These are phyloP conservation scores for Odontamblyopus lacepedii DNA, from an alignment of 2,797 vertebrate species.

Conservation along the genomic window DNA sequence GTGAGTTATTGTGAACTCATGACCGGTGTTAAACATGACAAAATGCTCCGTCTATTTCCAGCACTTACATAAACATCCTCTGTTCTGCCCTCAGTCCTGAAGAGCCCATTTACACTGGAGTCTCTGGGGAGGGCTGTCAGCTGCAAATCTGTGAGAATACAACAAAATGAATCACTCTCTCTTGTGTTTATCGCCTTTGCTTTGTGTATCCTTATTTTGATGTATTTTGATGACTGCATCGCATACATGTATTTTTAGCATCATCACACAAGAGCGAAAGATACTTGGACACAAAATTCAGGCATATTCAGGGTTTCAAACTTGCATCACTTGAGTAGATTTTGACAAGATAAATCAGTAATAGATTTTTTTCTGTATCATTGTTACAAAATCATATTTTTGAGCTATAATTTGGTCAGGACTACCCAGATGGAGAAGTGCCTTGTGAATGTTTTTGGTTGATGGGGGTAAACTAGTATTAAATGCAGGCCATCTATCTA, in stretches of 20 bases:
- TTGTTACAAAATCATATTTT: neutral
- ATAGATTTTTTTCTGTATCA: neutral
- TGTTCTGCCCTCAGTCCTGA: constrained; percentile 42
- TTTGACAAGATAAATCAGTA: neutral
- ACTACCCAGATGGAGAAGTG: neutral
- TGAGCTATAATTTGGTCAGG: neutral
- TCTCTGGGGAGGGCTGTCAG: constrained; percentile 39
- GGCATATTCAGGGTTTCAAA: no score
- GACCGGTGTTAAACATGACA: constrained; percentile 42
- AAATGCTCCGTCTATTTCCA: constrained; percentile 42
- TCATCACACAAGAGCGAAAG: no score
- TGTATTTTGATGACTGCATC: constrained; percentile 33
- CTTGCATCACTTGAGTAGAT: neutral
- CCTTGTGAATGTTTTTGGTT: neutral
- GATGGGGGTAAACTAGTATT: neutral
- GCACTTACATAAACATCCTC: constrained; percentile 56
- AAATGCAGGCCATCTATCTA: no score
- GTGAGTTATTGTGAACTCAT: constrained; percentile 31
- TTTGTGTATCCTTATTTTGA: constrained; percentile 49
- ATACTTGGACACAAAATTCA: no score
- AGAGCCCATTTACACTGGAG: constrained; percentile 36
- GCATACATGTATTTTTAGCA: no score
- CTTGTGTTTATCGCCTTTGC: constrained; percentile 23
- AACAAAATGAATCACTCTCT: constrained; percentile 45
- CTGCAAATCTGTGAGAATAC: constrained; percentile 34